Percentiles rank a stretch among this genome's conserved stretches.
phyloP scores from a whole-genome alignment of 2,113 vertebrate genomes.

The human (Homo sapiens) region GRCh38 chr3:63053501-63054000 shows the following conservation, averaged over 20 bases:
- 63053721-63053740: neutral
- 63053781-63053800: neutral
- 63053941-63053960: neutral
- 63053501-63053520: neutral
- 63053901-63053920: neutral
- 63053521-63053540: neutral
- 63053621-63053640: neutral
- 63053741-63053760: neutral
- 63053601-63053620: neutral
- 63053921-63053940: neutral
- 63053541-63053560: neutral
- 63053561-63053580: neutral
- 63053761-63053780: neutral
- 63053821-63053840: neutral
- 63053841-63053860: neutral
- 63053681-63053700: neutral
- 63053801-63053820: neutral
- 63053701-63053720: neutral
- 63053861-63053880: neutral
- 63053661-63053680: neutral
- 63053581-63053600: neutral
- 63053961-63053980: neutral
- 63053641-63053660: neutral
- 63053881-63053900: neutral
- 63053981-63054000: no score